These are phyloP conservation scores for Latrodectus elegans DNA, from an alignment of 2,888 invertebrate species.

Conservation along the genomic window DNA sequence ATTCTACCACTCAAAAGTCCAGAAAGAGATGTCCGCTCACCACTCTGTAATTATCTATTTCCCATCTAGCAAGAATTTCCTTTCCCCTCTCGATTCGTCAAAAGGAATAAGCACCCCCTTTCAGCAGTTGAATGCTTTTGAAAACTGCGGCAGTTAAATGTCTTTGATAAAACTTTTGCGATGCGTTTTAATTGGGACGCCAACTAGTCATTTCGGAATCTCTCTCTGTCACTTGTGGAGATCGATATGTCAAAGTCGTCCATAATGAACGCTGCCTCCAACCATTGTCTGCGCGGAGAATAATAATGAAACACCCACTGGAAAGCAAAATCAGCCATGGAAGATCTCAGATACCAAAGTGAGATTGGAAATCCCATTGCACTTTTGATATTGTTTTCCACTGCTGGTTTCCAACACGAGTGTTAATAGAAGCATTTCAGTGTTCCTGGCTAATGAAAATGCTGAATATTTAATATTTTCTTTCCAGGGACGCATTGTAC, in stretches of 20 bases:
- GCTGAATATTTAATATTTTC: too few species aligned
- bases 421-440: too few species aligned
- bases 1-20: background rate
- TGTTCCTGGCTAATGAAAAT: too few species aligned
- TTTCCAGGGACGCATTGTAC: too few species aligned
- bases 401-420: too few species aligned
- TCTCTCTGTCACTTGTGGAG: background rate
- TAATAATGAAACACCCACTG: background rate
- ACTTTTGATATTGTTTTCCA: too few species aligned
- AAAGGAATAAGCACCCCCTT: background rate
- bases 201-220: constrained; percentile 3
- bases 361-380: too few species aligned
- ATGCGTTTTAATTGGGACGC: constrained; percentile 19
- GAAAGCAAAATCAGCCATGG: too few species aligned
- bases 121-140: background rate
- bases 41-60: background rate
- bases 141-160: background rate
- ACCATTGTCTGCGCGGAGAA: constrained; percentile 5
- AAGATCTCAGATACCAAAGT: too few species aligned
- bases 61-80: background rate
- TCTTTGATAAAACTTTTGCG: constrained; percentile 4
- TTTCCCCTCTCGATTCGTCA: background rate
- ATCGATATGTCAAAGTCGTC: constrained; percentile 2
- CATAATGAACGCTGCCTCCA: background rate
- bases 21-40: background rate